Conservation (phyloP, 1,140 invertebrate species). For the Caerostris darwini region DNA sequence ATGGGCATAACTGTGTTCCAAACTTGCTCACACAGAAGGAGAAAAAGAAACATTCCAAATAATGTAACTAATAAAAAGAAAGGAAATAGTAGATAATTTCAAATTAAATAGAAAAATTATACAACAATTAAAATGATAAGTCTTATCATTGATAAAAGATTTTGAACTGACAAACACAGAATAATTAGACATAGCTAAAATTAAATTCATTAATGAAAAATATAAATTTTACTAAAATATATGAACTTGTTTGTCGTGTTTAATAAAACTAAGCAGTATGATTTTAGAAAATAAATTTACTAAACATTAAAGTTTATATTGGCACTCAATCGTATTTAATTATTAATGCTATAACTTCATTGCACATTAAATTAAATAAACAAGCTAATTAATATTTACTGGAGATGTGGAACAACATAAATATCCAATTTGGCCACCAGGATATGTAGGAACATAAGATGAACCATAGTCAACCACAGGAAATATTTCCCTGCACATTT, state of each 20-base stretch:
- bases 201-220: neutral
- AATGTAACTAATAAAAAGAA: too few relatives aligned
- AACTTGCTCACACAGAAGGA: too few relatives aligned
- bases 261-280: slow-evolving; percentile 49
- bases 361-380: neutral
- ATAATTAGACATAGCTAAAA: neutral
- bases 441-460: slow-evolving; percentile 95
- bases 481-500: slow-evolving; percentile 89
- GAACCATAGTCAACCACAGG: slow-evolving; percentile 89
- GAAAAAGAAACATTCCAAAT: too few relatives aligned
- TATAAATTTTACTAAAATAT: neutral
- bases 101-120: too few relatives aligned
- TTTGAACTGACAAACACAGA: too few relatives aligned
- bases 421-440: slow-evolving; percentile 97
- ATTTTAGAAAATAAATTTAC: slow-evolving; percentile 38
- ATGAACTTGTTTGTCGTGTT: neutral
- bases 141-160: too few relatives aligned
- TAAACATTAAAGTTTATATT: neutral
- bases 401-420: slow-evolving; percentile 88
- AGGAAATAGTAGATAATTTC: too few relatives aligned
- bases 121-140: too few relatives aligned
- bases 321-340: neutral
- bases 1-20: too few relatives aligned
- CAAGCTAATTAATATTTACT: slow-evolving; percentile 81
- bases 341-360: too few relatives aligned